phyloP scores from a whole-genome alignment of 2,888 invertebrate genomes.

The Eremobia ochroleuca region DNA sequence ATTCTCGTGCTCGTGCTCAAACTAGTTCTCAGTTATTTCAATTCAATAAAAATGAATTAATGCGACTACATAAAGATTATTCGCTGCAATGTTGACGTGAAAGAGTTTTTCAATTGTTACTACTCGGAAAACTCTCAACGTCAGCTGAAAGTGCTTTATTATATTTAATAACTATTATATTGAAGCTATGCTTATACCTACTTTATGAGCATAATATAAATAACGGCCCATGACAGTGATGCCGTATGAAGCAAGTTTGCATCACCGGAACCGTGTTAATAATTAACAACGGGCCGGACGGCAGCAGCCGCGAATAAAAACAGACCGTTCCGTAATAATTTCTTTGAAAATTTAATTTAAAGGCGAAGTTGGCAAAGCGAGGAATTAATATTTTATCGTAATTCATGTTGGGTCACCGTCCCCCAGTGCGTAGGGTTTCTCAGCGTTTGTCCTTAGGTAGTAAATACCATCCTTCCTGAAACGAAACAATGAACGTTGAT shows the following conservation, averaged over 20 bases:
- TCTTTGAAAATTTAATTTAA: slow-evolving; percentile 82
- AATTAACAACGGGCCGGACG: slow-evolving; percentile 65
- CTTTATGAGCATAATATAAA: slow-evolving; percentile 29
- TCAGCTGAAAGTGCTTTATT: neutral
- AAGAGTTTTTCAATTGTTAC: neutral
- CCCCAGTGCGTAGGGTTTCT: slow-evolving; percentile 88
- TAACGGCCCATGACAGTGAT: slow-evolving; percentile 40
- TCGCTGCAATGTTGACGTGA: too few species aligned
- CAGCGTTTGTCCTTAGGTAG: slow-evolving; percentile 90
- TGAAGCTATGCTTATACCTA: neutral
- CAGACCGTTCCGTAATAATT: slow-evolving; percentile 74
- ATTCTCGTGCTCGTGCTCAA: neutral
- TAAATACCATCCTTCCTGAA: slow-evolving; percentile 91
- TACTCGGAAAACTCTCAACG: neutral
- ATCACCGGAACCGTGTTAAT: slow-evolving; percentile 51
- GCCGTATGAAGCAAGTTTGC: slow-evolving; percentile 43
- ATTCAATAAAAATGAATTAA: neutral
- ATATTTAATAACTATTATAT: neutral
- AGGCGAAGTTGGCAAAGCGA: slow-evolving; percentile 80
- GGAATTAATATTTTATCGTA: slow-evolving; percentile 79
- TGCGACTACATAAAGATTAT: neutral
- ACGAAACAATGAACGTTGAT: slow-evolving; percentile 81
- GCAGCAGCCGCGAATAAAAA: slow-evolving; percentile 69
- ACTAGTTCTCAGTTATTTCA: neutral
- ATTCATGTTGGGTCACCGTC: slow-evolving; percentile 70